These are phyloP conservation scores for Pitangus sulphuratus DNA, from an alignment of 2,797 vertebrate genomes.

Conservation along the genomic window DNA sequence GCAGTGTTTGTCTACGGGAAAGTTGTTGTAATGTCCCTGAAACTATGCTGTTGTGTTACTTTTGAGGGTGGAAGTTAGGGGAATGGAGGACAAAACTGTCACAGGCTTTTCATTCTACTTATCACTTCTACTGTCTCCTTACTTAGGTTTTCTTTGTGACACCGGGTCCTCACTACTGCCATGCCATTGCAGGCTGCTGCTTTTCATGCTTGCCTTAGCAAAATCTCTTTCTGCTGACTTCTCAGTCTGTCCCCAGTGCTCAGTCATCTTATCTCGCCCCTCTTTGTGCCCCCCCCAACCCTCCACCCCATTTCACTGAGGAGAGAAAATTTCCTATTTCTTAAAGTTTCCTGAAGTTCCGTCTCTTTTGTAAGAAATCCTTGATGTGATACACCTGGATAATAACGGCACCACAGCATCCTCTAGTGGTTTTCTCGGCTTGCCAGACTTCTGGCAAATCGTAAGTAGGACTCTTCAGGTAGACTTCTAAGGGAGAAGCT, in stretches of 20 bases:
- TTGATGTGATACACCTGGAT: not conserved
- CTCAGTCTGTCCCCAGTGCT: not conserved
- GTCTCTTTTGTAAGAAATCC: not conserved
- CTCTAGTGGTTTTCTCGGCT: constrained; percentile 20
- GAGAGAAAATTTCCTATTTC: not conserved
- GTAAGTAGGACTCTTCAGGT: not conserved
- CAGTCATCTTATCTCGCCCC: not conserved
- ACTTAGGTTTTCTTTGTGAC: accelerated
- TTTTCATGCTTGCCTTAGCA: not conserved
- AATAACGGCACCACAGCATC: constrained; percentile 33
- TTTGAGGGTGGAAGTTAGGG: not conserved
- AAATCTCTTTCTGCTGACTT: not conserved
- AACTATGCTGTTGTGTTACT: not conserved
- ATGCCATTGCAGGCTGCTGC: not conserved
- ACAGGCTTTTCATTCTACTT: not conserved
- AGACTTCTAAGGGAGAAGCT: not conserved
- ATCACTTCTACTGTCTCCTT: not conserved
- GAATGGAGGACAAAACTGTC: not conserved
- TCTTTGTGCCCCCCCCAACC: accelerated
- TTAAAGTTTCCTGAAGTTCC: not conserved
- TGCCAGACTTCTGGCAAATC: not conserved
- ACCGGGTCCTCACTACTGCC: not conserved
- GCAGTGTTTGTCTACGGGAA: not conserved
- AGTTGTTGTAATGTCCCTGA: not conserved
- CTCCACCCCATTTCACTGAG: not conserved